Evolutionary conservation across 2,888 invertebrate species (phyloP).

Genomic region (Stenchaetothrips biformis): DNA sequence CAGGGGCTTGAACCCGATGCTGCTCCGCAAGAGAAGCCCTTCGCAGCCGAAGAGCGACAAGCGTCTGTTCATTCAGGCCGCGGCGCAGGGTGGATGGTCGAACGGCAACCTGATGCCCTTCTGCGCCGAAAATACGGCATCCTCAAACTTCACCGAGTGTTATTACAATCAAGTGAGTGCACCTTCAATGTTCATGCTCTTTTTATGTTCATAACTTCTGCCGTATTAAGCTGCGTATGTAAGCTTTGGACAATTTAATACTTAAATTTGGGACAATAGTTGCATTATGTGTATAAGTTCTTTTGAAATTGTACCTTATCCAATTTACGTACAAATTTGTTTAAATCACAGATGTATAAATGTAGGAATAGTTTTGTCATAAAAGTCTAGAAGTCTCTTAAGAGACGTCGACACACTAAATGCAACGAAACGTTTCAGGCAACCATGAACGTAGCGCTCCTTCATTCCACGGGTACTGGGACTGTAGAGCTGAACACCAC

Average conservation of each 20-base stretch:
- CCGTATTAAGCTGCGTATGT: not conserved
- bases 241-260: not conserved
- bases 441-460: not conserved
- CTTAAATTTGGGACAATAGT: too few species aligned
- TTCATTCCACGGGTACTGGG: not conserved
- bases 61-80: not conserved
- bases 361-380: too few species aligned
- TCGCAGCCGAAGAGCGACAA: not conserved
- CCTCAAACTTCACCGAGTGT: not conserved
- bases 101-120: not conserved
- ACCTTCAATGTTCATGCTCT: too few species aligned
- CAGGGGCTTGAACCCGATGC: not conserved
- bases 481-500: not conserved
- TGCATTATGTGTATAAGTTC: too few species aligned
- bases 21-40: not conserved
- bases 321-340: too few species aligned
- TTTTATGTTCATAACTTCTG: too few species aligned
- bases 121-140: too few species aligned
- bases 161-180: not conserved
- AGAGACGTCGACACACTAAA: too few species aligned
- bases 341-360: too few species aligned
- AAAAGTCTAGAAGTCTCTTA: too few species aligned
- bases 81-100: not conserved
- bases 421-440: not conserved
- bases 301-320: too few species aligned